Evolutionary conservation across 2,888 invertebrate genomes (phyloP).

Genomic region (Eupsilia transversa): DNA sequence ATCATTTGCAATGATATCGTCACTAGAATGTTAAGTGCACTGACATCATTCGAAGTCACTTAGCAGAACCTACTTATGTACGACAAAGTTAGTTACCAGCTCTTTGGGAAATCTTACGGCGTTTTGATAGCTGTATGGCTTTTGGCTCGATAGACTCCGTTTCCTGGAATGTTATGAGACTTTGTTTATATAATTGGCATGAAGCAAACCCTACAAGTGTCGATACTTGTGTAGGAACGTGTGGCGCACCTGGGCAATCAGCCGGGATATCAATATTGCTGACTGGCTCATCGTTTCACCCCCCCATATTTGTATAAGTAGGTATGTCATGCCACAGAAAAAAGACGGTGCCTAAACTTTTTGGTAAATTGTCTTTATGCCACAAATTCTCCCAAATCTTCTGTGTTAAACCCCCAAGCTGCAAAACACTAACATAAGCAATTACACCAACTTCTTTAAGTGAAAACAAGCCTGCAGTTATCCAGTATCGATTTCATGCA

Average conservation of each 20-base stretch:
- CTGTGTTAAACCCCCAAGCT: neutral
- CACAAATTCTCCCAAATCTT: neutral
- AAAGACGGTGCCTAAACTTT: neutral
- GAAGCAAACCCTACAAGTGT: neutral
- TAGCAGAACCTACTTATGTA: slow-evolving; percentile 16
- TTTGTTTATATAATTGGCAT: neutral
- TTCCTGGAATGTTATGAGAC: slow-evolving; percentile 17
- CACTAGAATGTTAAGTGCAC: slow-evolving; percentile 40
- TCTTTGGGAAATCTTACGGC: slow-evolving; percentile 11
- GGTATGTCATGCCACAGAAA: neutral
- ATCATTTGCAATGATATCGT: slow-evolving; percentile 23
- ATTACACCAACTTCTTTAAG: slow-evolving; percentile 22
- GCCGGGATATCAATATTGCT: neutral
- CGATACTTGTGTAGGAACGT: neutral
- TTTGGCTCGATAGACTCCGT: slow-evolving; percentile 4
- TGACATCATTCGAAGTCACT: slow-evolving; percentile 40
- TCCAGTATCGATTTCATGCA: slow-evolving; percentile 57
- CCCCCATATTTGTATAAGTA: no score
- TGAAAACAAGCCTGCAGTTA: slow-evolving; percentile 49
- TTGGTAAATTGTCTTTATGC: neutral
- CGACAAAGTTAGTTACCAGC: slow-evolving; percentile 11
- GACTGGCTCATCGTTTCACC: neutral
- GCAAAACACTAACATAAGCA: neutral
- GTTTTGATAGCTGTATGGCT: slow-evolving; percentile 7
- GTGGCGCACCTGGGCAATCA: neutral